Evolutionary conservation across 2,888 invertebrate species (phyloP).

Genomic region (Dolichomitus sp.): DNA sequence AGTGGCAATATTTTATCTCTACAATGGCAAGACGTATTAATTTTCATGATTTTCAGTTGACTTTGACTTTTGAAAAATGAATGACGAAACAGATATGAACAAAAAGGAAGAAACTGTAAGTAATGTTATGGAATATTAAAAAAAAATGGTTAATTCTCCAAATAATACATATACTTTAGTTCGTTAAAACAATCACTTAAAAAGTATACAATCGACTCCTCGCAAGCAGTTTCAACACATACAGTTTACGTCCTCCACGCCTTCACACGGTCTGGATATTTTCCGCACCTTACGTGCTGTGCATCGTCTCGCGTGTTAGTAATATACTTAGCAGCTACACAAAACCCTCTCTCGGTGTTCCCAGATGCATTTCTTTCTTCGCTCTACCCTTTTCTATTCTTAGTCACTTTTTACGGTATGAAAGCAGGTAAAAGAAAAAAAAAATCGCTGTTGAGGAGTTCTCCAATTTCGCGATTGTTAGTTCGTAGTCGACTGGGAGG

Average conservation of each 20-base stretch:
- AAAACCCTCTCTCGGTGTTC: background rate
- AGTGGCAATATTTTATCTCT: no score
- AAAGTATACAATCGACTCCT: background rate
- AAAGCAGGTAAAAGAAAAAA: background rate
- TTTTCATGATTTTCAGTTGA: no score
- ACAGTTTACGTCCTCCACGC: background rate
- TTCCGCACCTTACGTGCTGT: constrained; percentile 21
- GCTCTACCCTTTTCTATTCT: constrained; percentile 3
- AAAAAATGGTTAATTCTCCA: background rate
- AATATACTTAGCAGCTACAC: constrained; percentile 16
- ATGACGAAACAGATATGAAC: no score
- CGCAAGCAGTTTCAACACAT: background rate
- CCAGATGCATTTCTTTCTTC: constrained; percentile 3
- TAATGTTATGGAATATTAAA: background rate
- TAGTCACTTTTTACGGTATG: constrained; percentile 21
- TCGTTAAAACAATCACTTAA: background rate
- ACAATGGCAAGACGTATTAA: no score
- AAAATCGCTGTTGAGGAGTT: constrained; percentile 13
- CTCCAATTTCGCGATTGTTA: constrained; percentile 53
- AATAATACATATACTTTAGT: background rate
- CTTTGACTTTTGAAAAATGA: no score
- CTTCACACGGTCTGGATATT: constrained; percentile 41
- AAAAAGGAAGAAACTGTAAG: background rate
- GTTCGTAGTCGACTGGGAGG: constrained; percentile 23
- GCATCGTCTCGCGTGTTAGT: constrained; percentile 11